A percentile compares a stretch with the other conserved stretches of the same genome.
These are phyloP conservation scores for Yponomeuta malinellus DNA, from an alignment of 2,888 invertebrate species.

Conservation along the genomic window DNA sequence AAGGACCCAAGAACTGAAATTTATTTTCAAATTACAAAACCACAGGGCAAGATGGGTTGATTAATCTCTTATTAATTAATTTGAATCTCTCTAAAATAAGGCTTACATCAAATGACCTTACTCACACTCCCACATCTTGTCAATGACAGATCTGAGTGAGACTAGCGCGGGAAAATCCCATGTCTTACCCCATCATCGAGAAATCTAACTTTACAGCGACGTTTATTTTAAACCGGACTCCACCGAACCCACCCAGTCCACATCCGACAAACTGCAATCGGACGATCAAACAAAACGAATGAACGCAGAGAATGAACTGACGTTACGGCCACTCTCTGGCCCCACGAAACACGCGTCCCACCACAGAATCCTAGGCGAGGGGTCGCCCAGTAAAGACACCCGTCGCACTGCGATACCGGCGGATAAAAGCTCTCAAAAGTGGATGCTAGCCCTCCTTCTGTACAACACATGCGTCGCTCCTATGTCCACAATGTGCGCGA, in stretches of 20 bases:
- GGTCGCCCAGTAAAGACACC: conserved; percentile 14
- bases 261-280: neutral
- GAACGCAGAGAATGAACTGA: neutral
- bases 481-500: conserved; percentile 60
- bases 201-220: neutral
- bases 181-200: neutral
- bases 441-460: conserved; percentile 61
- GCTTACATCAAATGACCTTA: no score
- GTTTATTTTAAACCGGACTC: neutral
- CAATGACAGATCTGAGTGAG: neutral
- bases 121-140: no score
- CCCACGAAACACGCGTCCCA: conserved; percentile 16
- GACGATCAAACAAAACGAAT: no score
- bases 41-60: no score
- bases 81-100: no score
- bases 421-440: conserved; percentile 42
- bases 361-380: conserved; percentile 10
- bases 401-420: conserved; percentile 18
- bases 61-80: no score
- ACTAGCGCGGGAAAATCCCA: neutral
- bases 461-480: conserved; percentile 64
- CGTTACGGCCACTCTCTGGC: neutral
- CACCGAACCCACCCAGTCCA: neutral
- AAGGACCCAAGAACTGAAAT: neutral
- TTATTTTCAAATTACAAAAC: neutral